phyloP scores from a whole-genome alignment of 2,888 invertebrate genomes.

The Ptychoptera albimana region DNA sequence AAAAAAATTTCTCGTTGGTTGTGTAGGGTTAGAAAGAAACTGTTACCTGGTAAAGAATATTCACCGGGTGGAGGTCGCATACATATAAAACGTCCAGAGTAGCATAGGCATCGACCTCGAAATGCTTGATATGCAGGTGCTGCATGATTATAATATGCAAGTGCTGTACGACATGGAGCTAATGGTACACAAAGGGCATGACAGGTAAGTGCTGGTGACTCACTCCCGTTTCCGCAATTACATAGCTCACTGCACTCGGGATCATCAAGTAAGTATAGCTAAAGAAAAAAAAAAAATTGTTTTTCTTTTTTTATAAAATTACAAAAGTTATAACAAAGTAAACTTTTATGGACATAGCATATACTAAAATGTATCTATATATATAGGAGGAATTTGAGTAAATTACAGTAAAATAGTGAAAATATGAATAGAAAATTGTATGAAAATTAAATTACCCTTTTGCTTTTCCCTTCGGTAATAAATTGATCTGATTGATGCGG shows the following conservation, averaged over 20 bases:
- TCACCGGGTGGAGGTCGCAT: constrained; percentile 66
- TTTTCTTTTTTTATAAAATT: too few relatives aligned
- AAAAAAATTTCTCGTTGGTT: not conserved
- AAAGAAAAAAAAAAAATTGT: too few relatives aligned
- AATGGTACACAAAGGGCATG: constrained; percentile 78
- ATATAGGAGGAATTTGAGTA: too few relatives aligned
- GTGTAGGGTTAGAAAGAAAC: not conserved
- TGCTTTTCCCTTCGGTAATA: constrained; percentile 71
- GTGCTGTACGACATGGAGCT: constrained; percentile 72
- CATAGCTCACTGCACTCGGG: constrained; percentile 83
- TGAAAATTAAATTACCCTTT: constrained; percentile 43
- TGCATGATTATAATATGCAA: constrained; percentile 80
- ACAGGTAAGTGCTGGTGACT: constrained; percentile 60
- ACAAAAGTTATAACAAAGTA: too few relatives aligned
- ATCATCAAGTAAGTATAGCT: constrained; percentile 53
- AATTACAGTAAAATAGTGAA: too few relatives aligned
- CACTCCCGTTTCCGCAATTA: constrained; percentile 48
- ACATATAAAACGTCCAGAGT: constrained; percentile 82
- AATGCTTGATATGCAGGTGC: constrained; percentile 83
- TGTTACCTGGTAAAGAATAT: constrained; percentile 29
- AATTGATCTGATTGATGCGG: constrained; percentile 70
- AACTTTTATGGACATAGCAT: not conserved
- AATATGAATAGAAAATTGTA: not conserved
- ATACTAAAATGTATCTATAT: not conserved
- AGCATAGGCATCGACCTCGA: constrained; percentile 76